Percentiles rank a stretch among this genome's conserved stretches.
phyloP scores from a whole-genome alignment of 2,888 invertebrate genomes.

The Sturmia bella region DNA sequence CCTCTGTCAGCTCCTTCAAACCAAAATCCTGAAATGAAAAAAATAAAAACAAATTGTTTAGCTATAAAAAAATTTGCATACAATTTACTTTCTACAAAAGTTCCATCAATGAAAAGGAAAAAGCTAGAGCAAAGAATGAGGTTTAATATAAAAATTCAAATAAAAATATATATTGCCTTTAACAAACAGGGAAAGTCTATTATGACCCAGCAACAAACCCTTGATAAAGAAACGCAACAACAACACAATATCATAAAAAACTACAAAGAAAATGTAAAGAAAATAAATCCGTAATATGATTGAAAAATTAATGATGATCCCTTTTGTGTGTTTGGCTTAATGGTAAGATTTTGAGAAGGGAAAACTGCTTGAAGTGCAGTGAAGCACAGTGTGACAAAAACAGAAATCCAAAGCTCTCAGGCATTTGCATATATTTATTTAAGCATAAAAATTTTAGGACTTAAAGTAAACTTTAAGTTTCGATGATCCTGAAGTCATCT shows the following conservation, averaged over 20 bases:
- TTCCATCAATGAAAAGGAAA: not conserved
- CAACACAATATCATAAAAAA: slow-evolving; percentile 13
- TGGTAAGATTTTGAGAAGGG: not conserved
- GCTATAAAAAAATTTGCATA: slow-evolving; percentile 66
- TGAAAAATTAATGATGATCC: slow-evolving; percentile 68
- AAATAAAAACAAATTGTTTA: slow-evolving; percentile 56
- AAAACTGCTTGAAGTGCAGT: not conserved
- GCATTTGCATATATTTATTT: too few relatives aligned
- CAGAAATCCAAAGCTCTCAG: too few relatives aligned
- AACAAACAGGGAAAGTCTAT: slow-evolving; percentile 66
- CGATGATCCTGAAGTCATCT: too few relatives aligned
- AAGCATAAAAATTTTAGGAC: too few relatives aligned
- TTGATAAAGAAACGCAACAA: slow-evolving; percentile 21
- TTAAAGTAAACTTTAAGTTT: too few relatives aligned
- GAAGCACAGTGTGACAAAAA: too few relatives aligned
- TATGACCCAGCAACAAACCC: slow-evolving; percentile 59
- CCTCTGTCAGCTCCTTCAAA: too few relatives aligned
- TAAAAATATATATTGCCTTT: slow-evolving; percentile 45
- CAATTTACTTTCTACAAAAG: slow-evolving; percentile 45
- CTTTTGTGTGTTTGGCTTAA: slow-evolving; percentile 41
- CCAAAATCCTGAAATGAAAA: not conserved
- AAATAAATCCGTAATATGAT: slow-evolving; percentile 61
- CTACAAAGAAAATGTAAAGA: not conserved
- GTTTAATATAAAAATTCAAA: slow-evolving; percentile 21
- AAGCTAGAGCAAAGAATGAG: not conserved